Evolutionary conservation across 2,113 vertebrate species (phyloP), one percentile per base, ranked within the genome.

Genomic region (Gymnorhina tibicen): DNA sequence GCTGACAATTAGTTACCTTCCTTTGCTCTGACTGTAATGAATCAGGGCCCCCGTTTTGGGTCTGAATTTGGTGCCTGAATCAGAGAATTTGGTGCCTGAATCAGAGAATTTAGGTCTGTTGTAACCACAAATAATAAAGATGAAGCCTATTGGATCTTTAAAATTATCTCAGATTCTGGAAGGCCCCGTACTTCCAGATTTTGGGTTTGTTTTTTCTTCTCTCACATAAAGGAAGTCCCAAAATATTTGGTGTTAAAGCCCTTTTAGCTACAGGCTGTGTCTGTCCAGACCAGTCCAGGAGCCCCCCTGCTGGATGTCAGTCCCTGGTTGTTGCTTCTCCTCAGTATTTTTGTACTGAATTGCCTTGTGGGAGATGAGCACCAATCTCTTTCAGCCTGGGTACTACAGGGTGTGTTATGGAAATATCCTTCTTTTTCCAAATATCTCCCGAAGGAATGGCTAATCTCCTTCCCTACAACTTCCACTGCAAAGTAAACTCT

Each of bases 181-280:
- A 79, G 18, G 30, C 32, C 19, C 2, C 23, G 20, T n/a, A 10
- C 7, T 35, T 86, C 15, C 41, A 41, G 13, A 52, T 28, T 44
- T 73, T 6, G 56, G 14, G 3, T 14, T 64, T 59, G 8, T 1
- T 20, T 33, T 59, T 19, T 5, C 1, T 64, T 27, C 35, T 69
- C 41, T 73, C 4, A 16, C 1, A 4, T 28, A 13, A 1, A 21
- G 3, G 1, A 85, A 53, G 6, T 7, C n/a, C 9, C 8, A 7
- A 79, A 47, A 13, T 27, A 32, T 5, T 27, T 13, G 27, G 19
- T 3, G 28, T 28, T 60, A 28, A 44, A 79, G 19, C 1, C 1
- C 5, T 64, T 66, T 42, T n/a, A 58, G 16, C 22, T 11, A 9
- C 46, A 77, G 32, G 3, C 8, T 59, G 11, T 75, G 35, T 4